phyloP scores from a whole-genome alignment of 2,797 vertebrate species.

The Acridotheres tristis region DNA sequence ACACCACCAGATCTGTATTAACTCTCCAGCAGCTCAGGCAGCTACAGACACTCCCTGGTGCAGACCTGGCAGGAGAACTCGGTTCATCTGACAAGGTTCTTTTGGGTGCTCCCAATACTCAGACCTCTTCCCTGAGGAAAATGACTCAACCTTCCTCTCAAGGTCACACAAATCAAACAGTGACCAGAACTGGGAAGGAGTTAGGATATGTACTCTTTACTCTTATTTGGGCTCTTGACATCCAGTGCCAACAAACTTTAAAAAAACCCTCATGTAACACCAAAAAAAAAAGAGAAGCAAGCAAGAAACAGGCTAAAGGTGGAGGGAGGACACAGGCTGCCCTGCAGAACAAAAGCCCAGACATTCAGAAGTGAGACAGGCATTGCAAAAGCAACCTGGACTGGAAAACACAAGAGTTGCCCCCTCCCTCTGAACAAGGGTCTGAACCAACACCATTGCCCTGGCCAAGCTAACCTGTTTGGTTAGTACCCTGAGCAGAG shows the following conservation, averaged over 20 bases:
- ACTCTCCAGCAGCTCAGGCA: not conserved
- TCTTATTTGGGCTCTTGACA: not conserved
- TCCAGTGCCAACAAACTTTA: not conserved
- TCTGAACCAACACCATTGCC: not conserved
- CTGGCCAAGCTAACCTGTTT: not conserved
- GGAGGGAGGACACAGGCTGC: not conserved
- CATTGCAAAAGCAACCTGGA: not conserved
- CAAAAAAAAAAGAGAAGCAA: not conserved
- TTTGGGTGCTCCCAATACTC: not conserved
- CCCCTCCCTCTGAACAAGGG: not conserved
- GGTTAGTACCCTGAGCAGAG: not conserved
- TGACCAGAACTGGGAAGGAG: not conserved
- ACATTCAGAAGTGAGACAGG: not conserved
- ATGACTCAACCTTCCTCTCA: not conserved
- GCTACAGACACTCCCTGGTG: not conserved
- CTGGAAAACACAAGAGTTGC: not conserved
- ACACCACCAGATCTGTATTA: not conserved
- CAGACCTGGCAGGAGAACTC: not conserved
- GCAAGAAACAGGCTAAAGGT: not conserved
- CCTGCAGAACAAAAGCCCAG: not conserved
- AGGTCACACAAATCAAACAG: not conserved
- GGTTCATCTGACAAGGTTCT: not conserved
- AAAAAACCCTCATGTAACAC: not conserved
- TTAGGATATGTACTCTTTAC: rapidly evolving
- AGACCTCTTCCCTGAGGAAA: not conserved